These are phyloP conservation scores for Mesochorus sp. DNA, from an alignment of 2,888 invertebrate genomes.

Conservation along the genomic window DNA sequence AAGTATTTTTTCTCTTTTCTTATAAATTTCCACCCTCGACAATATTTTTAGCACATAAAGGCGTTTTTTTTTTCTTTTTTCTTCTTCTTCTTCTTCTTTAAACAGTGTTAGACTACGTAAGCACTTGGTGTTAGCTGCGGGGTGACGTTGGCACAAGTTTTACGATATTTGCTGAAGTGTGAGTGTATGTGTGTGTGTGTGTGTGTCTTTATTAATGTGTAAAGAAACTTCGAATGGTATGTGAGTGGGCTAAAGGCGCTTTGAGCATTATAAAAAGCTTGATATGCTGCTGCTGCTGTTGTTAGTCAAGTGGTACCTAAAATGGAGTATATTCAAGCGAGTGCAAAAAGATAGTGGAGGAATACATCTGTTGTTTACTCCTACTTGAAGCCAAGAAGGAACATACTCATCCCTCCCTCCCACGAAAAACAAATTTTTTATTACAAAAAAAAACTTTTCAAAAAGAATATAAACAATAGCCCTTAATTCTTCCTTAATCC, in stretches of 20 bases:
- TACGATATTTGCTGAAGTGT: slow-evolving; percentile 1
- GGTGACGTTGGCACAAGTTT: slow-evolving; percentile 30
- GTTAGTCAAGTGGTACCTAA: slow-evolving; percentile 14
- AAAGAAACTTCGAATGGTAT: slow-evolving; percentile 1
- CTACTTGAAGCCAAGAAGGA: slow-evolving; percentile 30
- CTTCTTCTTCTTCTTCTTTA: slow-evolving; percentile 9
- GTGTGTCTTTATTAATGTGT: not conserved
- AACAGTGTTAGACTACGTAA: slow-evolving; percentile 27
- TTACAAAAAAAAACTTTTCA: slow-evolving; percentile 67
- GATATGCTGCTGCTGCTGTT: slow-evolving; percentile 3
- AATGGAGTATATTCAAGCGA: slow-evolving; percentile 70
- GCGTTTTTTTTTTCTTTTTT: not conserved
- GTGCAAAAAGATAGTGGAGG: slow-evolving; percentile 75
- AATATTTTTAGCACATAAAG: slow-evolving; percentile 29
- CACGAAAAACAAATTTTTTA: not conserved
- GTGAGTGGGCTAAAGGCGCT: slow-evolving; percentile 7
- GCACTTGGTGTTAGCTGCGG: slow-evolving; percentile 33
- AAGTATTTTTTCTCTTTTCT: slow-evolving; percentile 36
- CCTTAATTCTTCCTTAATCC: slow-evolving; percentile 68
- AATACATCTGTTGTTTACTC: slow-evolving; percentile 58
- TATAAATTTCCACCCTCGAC: slow-evolving; percentile 23
- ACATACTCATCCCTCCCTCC: not conserved
- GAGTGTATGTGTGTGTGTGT: not conserved
- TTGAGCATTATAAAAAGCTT: slow-evolving; percentile 30
- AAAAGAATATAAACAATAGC: slow-evolving; percentile 74